Base-by-base conservation (phyloP, 2,797 vertebrate species). In the Chelidonichthys spinosus region DNA sequence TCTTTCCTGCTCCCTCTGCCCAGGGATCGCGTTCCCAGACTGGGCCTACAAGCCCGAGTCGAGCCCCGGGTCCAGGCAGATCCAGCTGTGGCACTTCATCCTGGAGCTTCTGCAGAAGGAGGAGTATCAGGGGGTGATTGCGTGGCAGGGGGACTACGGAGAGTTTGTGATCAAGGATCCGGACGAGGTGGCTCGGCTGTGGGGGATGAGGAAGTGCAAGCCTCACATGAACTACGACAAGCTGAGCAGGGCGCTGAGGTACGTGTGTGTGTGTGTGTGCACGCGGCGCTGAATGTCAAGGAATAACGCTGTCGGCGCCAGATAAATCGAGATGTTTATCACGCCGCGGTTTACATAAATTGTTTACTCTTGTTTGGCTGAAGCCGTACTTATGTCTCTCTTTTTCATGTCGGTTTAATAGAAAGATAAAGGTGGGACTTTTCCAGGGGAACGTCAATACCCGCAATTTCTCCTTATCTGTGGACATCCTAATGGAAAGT, bases 181-280 rank as follows among this genome's bases (percentile, higher is more conserved):
- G 0, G 97, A 98, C 0, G 97, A 98, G 83, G 97, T 98, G 93
- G 97, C 97, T 3, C 93, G 96, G 50, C 95, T 98, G 25, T 98
- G 97, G 97, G 97, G 97, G 53, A 88, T 95, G 40, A 95, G 97
- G 74, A 98, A 98, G 75, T 98, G 97, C 94, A 98, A 98, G 66
- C 97, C 97, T 32, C 97, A 98, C 88, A 98, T 98, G 97, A 98
- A 98, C 85, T 98, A 98, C 0, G 97, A 98, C 95, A 98, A 98
- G 90, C 94, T 98, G 90, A 97, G 97, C 92, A 85, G 96, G 72
- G 97, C 96, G 0, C 91, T 97, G 69, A 96, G 97, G 96, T 96
- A 89, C 1, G 70, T 83, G 72, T 58, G 44, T 68, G 64, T 37
- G 70, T 83, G 72, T 58, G 44, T 68, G 64, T 37, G 14, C 50